phyloP scores from a whole-genome alignment of 2,888 invertebrate species.

The Parnassius apollo region DNA sequence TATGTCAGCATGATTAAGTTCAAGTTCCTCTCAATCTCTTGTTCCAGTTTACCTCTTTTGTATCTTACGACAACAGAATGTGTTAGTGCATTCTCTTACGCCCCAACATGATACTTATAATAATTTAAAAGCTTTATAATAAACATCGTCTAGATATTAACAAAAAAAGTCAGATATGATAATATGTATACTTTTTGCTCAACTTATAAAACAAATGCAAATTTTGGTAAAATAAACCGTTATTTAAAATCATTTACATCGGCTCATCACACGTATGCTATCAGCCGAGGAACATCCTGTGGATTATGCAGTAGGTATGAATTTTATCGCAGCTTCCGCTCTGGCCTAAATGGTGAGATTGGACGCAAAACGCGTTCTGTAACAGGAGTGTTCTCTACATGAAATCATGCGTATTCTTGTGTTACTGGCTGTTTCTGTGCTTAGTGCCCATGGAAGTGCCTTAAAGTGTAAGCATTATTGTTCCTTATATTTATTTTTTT shows the following conservation, averaged over 20 bases:
- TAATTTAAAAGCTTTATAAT: too few species aligned
- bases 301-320: slow-evolving; percentile 48
- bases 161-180: too few species aligned
- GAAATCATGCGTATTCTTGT: slow-evolving; percentile 45
- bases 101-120: too few species aligned
- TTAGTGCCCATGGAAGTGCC: slow-evolving; percentile 38
- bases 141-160: too few species aligned
- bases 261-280: slow-evolving; percentile 34
- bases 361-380: slow-evolving; percentile 24
- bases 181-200: too few species aligned
- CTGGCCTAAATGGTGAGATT: slow-evolving; percentile 34
- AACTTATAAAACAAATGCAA: background rate
- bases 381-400: slow-evolving; percentile 4
- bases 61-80: too few species aligned
- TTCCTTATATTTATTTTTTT: slow-evolving; percentile 1
- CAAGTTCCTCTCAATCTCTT: too few species aligned
- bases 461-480: slow-evolving; percentile 31
- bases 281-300: slow-evolving; percentile 54
- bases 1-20: too few species aligned
- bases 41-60: too few species aligned
- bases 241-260: slow-evolving; percentile 1
- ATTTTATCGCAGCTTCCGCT: slow-evolving; percentile 39
- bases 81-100: too few species aligned
- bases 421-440: slow-evolving; percentile 36
- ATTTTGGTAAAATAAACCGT: slow-evolving; percentile 3